Evolutionary conservation across 2,797 vertebrate species (phyloP), one percentile per base, ranked within the genome.

Genomic region (Bovichtus variegatus): DNA sequence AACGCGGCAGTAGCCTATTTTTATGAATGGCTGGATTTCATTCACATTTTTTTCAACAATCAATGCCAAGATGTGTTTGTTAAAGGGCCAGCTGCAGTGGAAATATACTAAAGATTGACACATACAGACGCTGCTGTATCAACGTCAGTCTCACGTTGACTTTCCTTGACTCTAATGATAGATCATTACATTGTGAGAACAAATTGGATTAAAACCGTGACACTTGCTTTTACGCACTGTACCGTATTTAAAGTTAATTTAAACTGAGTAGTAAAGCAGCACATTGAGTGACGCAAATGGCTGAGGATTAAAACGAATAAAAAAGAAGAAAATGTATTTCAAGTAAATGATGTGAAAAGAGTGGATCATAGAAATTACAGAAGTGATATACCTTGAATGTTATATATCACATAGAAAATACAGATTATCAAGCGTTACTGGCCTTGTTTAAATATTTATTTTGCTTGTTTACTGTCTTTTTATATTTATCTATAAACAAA

Each of bases 1-100:
- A 66, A 81, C 62, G 59, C 69, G 23, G 25, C 61, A 54, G 50
- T 10, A 86, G 77, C 87, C 92, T 94, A 90, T 95, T 95, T 95
- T 96, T 95, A 95, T 96, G 95, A 96, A 96, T 96, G 95, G 94
- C 85, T 95, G 88, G 91, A 93, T 93, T 96, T 96, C 94, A 96
- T 96, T 96, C 94, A 95, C 80, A 50, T 87, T 88, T 86, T 76
- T 88, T 84, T 77, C 70, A 69, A 15, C 61, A 84, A 5, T 85
- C 80, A 72, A 41, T 47, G 75, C 85, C 65, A 60, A 80, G 76
- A 57, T 12, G 79, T 53, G 84, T 82, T 90, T 78, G 12, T 91
- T 96, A 95, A 95, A 96, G 94, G 86, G 87, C 82, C 91, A 93
- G 88, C 58, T 27, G 70, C 66, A 36, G 43, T 46, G 79, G 70